Percentiles rank a stretch among this genome's conserved stretches.
Evolutionary conservation across 2,113 vertebrate genomes (phyloP).

Genomic region (Cochlearius cochlearius): DNA sequence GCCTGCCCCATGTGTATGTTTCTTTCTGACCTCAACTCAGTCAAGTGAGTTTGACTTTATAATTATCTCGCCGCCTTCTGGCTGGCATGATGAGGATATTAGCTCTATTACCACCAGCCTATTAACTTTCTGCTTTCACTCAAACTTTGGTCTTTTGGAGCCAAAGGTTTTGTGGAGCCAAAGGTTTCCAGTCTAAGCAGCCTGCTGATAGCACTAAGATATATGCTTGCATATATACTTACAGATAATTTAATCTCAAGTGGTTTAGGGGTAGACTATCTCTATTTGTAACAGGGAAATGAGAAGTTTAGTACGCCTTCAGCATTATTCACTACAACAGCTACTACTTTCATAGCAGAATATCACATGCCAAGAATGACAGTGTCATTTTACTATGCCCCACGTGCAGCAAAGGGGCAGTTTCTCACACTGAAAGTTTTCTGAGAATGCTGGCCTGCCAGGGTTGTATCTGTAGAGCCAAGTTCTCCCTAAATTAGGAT

Average conservation of each 20-base stretch:
- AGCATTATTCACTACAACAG: background rate
- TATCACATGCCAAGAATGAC: background rate
- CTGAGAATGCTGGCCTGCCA: background rate
- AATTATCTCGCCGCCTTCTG: background rate
- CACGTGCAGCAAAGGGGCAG: background rate
- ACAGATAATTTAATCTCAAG: background rate
- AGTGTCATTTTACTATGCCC: background rate
- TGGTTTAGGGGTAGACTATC: background rate
- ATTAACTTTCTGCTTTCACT: background rate
- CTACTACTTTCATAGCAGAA: background rate
- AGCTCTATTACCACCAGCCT: background rate
- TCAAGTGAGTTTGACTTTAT: conserved; percentile 2
- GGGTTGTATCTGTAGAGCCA: background rate
- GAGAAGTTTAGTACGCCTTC: background rate
- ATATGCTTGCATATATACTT: background rate
- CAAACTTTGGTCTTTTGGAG: background rate
- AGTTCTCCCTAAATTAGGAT: background rate
- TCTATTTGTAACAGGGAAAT: background rate
- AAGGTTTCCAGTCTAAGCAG: background rate
- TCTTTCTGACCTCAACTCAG: background rate
- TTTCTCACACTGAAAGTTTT: background rate
- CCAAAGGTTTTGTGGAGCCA: background rate
- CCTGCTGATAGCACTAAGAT: background rate
- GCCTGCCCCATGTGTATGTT: background rate
- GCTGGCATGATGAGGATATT: background rate